Base-by-base conservation (phyloP, 2,113 vertebrate species). In the Elaphurus davidianus region DNA sequence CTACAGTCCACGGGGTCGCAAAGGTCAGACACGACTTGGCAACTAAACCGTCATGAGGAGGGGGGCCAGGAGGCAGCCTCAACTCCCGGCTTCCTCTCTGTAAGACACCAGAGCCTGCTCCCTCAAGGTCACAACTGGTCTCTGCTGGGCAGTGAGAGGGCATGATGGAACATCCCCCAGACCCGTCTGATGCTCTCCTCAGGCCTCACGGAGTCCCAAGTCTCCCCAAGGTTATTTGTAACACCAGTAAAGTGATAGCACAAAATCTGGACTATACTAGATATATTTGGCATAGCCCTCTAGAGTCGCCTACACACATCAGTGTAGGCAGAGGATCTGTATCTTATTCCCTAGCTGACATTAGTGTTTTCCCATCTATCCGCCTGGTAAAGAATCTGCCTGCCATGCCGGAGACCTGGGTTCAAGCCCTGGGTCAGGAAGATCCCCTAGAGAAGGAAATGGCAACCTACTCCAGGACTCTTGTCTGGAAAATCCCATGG, bases 321-420 rank as follows among this genome's bases (percentile, higher is more conserved):
- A 8, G 0, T 16, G 60, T 14, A 13, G 54, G 76, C 0, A 3
- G 5, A 59, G 43, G 43, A 82, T 16, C 14, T 27, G 5, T 14
- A 14, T 79, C 47, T 57, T 33, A 90, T 33, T 17, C 74, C 3
- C 84, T 27, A 60, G 36, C 0, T 57, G 74, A 76, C 13, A 21
- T 36, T 4, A 33, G 25, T 17, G 27, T 45, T 89, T 91, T 62
- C 33, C 9, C 76, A 28, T 6, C 30, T 64, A 64, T 45, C 79
- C 25, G 2, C 4, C n/a, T 40, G 67, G n/a, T 71, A 71, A 40
- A 71, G 9, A 19, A 40, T 71, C 67, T 40, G 67, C 19, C 67
- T 71, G 19, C 67, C 23, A 40, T 40, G 67, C 2, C 0, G 67
- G n/a, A 71, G n/a, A 71, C 67, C 67, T 40, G n/a, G n/a, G 67